Evolutionary conservation across 2,888 invertebrate species (phyloP).

Genomic region (Tolmerus cingulatus): DNA sequence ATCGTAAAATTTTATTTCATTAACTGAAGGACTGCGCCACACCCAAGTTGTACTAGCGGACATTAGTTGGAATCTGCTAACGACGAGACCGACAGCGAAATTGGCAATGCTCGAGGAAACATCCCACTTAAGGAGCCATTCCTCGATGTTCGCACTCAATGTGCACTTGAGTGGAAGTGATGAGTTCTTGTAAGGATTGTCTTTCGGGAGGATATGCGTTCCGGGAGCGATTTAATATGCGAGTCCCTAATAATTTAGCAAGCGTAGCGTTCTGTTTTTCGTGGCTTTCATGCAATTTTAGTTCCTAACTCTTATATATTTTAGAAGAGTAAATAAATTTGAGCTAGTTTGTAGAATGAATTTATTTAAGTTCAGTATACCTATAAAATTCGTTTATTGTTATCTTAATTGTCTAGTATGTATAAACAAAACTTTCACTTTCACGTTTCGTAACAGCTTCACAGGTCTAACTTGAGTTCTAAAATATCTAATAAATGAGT

Average conservation of each 20-base stretch:
- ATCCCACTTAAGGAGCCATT: conserved; percentile 15
- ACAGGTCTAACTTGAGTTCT: no score
- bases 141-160: conserved; percentile 12
- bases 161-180: conserved; percentile 27
- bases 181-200: background rate
- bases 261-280: no score
- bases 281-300: background rate
- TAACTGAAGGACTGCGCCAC: conserved; percentile 44
- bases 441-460: no score
- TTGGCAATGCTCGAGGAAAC: background rate
- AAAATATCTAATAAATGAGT: no score
- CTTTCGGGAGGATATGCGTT: background rate
- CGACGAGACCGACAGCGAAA: conserved; percentile 6
- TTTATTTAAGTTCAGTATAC: no score
- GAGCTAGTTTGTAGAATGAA: background rate
- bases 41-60: conserved; percentile 13
- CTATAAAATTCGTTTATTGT: no score
- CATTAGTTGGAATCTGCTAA: conserved; percentile 27
- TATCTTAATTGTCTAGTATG: no score
- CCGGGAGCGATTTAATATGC: background rate
- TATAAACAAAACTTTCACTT: no score
- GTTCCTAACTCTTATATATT: no score
- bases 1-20: conserved; percentile 60
- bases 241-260: background rate
- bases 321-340: background rate